Base-by-base conservation (phyloP, 1,140 invertebrate species). In the Dendroctonus valens region DNA sequence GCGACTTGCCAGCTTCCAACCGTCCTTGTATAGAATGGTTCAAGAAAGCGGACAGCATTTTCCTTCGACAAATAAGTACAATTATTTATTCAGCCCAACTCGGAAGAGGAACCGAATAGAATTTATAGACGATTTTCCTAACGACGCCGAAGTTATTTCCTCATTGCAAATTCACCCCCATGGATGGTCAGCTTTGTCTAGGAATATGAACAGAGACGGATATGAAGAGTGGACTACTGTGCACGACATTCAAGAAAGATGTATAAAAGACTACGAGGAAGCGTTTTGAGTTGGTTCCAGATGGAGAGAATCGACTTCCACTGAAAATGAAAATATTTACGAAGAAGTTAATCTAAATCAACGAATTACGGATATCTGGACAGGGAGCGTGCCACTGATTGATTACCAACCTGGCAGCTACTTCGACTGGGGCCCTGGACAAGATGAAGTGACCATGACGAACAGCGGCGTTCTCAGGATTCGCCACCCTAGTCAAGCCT, bases 221-320 rank as follows among this genome's bases (percentile, higher is more conserved):
- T 86, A 85, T 71, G 90, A 91, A 50, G 93, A 96, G 89, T 96
- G 92, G 92, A 95, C 92, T 3, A 94, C 92, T 77, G 86, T 97
- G 26, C 94, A 97, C 79, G 93, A 96, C 76, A 94, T 97, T 60
- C 92, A 94, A 79, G 84, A 87, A 44, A 75, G 80, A n/a, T 81
- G 84, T 41, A 69, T 76, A 0, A 79, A 78, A 64, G 83, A 83
- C 69, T 79, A 75, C 61, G 80, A 80, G 11, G 73, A 78, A 6
- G 72, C 75, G 9, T 70, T 73, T n/a, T 7, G 42, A 70, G 0
- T 73, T 71, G 5, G 73, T 76, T 50, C 69, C 78, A 42, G 79
- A 73, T 9, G 59, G 61, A 37, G 61, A 37, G 26, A 73, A 49
- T 70, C 77, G 11, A 72, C 72, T 48, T 70, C 70, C 60, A 39